Conservation (phyloP, 2,797 vertebrate genomes). For the Sebastiscus tertius region DNA sequence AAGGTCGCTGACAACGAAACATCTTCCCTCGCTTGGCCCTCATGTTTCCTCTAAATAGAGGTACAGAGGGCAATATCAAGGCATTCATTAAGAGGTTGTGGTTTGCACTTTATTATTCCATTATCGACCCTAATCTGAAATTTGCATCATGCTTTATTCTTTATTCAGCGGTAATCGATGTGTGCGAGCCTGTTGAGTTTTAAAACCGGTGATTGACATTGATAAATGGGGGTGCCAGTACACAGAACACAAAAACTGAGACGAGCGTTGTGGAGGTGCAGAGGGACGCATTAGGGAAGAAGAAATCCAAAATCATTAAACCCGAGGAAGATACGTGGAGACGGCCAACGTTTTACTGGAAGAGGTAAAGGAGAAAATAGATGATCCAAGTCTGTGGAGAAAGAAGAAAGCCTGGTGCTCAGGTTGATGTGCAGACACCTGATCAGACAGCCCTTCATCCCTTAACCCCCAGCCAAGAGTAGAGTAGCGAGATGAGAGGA, state of each 20-base stretch:
- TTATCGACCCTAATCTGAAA: slow-evolving; percentile 68
- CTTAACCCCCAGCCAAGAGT: slow-evolving; percentile 63
- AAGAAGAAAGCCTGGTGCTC: slow-evolving; percentile 41
- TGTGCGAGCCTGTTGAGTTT: slow-evolving; percentile 65
- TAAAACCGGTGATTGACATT: slow-evolving; percentile 71
- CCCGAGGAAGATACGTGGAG: background rate
- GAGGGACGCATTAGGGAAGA: background rate
- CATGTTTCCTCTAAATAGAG: slow-evolving; percentile 23
- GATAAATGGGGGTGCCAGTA: slow-evolving; percentile 70
- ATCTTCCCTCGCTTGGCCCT: background rate
- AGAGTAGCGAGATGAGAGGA: slow-evolving; percentile 51
- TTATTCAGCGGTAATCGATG: slow-evolving; percentile 68
- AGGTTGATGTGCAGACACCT: slow-evolving; percentile 62
- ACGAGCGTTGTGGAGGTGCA: slow-evolving; percentile 3
- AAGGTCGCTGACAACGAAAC: slow-evolving; percentile 16
- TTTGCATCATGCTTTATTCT: slow-evolving; percentile 67
- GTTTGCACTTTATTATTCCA: slow-evolving; percentile 67
- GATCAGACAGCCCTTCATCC: slow-evolving; percentile 66
- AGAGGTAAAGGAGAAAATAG: slow-evolving; percentile 11
- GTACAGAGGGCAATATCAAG: slow-evolving; percentile 39
- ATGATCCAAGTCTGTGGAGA: slow-evolving; percentile 25
- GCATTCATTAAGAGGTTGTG: slow-evolving; percentile 61
- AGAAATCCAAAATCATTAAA: slow-evolving; percentile 21
- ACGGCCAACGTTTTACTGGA: slow-evolving; percentile 22
- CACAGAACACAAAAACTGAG: slow-evolving; percentile 5